Base-by-base conservation (phyloP, 2,888 invertebrate species). In the Drosophila stalkeri region DNA sequence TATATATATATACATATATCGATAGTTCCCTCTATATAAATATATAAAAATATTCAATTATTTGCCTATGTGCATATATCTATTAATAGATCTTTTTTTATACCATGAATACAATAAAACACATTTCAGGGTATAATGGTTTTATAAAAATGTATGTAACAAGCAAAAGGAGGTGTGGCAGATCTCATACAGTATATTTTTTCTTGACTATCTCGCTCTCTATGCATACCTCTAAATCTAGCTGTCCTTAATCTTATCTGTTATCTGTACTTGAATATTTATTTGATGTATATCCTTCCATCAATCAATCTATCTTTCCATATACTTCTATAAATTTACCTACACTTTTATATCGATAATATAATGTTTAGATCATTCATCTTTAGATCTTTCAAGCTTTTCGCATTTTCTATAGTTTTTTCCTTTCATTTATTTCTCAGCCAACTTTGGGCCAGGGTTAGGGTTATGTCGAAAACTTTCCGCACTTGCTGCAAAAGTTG, bases 381-480 rank as follows among this genome's bases (percentile, higher is more conserved):
- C 11, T 41, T 41, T n/a, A 27, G 7, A 16, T 55, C 18, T 1
- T n/a, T n/a, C 5, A n/a, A n/a, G n/a, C 54, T 12, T 41, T 12
- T 41, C 54, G 39, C 39, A 16, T 61, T 51, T 8, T 1, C 11
- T 23, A 23, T 3, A 39, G 47, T n/a, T 44, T 47, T 54, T 18
- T 5, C 6, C 18, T 47, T 18, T 18, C 35, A 7, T 7, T 20
- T 7, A 23, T 41, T 39, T 47, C 35, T 7, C 39, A 23, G 23
- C 2, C 18, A 23, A 39, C 44, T 23, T 37, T 56, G 47, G 41
- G 66, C 55, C 27, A 51, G 49, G 52, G 55, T 74, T 57, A 51
- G 49, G 52, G 55, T 74, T 57, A 44, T 35, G 23, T 44, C 27
- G 44, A 56, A 56, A 77, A 77, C 52, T 74, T 77, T 77, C 70